Conservation (phyloP, 1,140 invertebrate genomes). For the Leptoteleia sp. region DNA sequence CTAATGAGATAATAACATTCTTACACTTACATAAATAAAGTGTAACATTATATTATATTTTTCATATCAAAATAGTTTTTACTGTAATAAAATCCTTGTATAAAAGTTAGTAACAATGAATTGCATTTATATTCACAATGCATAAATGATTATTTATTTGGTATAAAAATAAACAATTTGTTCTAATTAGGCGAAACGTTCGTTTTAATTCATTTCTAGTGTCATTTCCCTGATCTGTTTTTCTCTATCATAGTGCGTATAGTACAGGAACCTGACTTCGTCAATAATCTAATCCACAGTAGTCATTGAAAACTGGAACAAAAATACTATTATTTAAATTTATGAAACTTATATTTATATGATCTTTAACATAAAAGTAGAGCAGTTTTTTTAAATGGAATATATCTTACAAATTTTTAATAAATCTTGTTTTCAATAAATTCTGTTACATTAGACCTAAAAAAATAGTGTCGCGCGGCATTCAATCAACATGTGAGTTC, state of each 20-base stretch:
- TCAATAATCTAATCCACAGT: constrained; percentile 5
- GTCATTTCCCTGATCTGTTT: constrained; percentile 34
- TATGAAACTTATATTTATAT: too few species aligned
- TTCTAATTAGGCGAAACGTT: constrained; percentile 9
- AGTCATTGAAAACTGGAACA: constrained; percentile 24
- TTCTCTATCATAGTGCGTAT: constrained; percentile 36
- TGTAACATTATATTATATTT: constrained; percentile 1
- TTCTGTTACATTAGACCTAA: too few species aligned
- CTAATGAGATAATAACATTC: background rate
- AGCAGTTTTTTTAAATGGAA: too few species aligned
- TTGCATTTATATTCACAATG: background rate
- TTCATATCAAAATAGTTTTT: constrained; percentile 33
- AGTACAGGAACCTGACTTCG: constrained; percentile 39
- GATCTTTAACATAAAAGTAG: too few species aligned
- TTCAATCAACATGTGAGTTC: too few species aligned
- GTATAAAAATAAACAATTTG: constrained; percentile 37
- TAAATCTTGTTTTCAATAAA: too few species aligned
- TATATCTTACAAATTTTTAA: too few species aligned
- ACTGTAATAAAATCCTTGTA: constrained; percentile 5
- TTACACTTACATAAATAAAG: background rate
- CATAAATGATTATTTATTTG: constrained; percentile 2
- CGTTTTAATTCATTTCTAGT: background rate
- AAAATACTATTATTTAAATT: background rate
- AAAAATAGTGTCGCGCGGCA: too few species aligned
- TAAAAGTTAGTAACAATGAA: constrained; percentile 4